Evolutionary conservation across 1,140 invertebrate species (phyloP).

Genomic region (Ceratoteleas bidentatus): DNA sequence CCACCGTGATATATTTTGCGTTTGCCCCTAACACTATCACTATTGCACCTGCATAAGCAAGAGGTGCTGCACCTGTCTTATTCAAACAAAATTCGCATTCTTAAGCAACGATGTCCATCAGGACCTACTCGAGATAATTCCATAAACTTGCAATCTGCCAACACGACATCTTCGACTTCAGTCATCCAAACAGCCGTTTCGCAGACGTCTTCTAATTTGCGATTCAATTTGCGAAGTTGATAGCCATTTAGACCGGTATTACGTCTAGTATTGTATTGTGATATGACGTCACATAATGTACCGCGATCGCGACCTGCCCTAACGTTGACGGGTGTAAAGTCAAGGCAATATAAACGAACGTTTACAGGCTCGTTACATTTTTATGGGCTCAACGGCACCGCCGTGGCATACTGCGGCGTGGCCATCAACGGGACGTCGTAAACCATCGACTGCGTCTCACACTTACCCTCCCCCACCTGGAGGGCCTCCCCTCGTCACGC

Average conservation of each 20-base stretch:
- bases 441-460: conserved; percentile 75
- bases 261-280: conserved; percentile 54
- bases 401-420: conserved; percentile 69
- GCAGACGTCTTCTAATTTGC: conserved; percentile 24
- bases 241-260: conserved; percentile 21
- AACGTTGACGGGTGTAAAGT: conserved; percentile 78
- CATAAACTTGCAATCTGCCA: no score
- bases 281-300: conserved; percentile 72
- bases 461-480: conserved; percentile 26
- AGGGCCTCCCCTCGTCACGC: conserved; percentile 36
- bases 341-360: conserved; percentile 81
- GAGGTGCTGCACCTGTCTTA: no score
- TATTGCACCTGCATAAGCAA: no score
- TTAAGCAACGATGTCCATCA: no score
- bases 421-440: conserved; percentile 80
- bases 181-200: neutral
- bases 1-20: no score
- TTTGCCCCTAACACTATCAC: no score
- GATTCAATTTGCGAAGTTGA: conserved; percentile 15
- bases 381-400: conserved; percentile 80
- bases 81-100: no score
- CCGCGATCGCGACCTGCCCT: conserved; percentile 76
- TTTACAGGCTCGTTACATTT: conserved; percentile 83
- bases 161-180: no score
- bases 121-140: no score